Conservation (phyloP, 1,140 invertebrate species). For the Papilio machaon region DNA sequence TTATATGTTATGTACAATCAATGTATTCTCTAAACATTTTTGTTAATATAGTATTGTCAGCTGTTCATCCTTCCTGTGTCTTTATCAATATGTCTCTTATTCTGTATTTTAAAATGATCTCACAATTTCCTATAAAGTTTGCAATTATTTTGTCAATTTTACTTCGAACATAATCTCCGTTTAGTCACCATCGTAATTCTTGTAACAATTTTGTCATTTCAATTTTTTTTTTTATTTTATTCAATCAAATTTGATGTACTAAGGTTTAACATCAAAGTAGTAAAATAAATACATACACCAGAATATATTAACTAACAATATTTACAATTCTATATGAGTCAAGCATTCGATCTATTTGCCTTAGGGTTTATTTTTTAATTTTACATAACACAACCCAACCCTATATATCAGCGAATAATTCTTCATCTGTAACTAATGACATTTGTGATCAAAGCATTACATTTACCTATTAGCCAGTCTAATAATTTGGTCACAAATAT, state of each 20-base stretch:
- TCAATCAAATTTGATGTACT: conserved; percentile 32
- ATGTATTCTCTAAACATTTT: conserved; percentile 68
- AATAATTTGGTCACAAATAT: conserved; percentile 49
- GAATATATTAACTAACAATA: conserved; percentile 55
- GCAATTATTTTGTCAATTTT: background rate
- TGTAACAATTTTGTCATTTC: background rate
- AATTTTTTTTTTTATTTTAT: conserved; percentile 37
- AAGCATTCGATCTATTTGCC: conserved; percentile 73
- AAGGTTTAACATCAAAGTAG: conserved; percentile 46
- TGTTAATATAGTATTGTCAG: conserved; percentile 80
- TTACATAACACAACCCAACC: conserved; percentile 80
- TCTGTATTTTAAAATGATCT: conserved; percentile 39
- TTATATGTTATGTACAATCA: conserved; percentile 66
- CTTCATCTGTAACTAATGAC: conserved; percentile 57
- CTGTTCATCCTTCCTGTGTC: conserved; percentile 73
- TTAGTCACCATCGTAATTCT: background rate
- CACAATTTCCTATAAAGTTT: conserved; percentile 5
- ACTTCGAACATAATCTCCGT: background rate
- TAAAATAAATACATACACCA: conserved; percentile 17
- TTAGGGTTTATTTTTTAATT: conserved; percentile 70
- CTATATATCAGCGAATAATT: conserved; percentile 74
- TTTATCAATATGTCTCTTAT: conserved; percentile 51
- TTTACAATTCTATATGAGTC: conserved; percentile 74
- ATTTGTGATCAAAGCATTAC: conserved; percentile 44
- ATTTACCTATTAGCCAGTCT: background rate